Evolutionary conservation across 2,113 vertebrate species (phyloP).

Genomic region (Oncorhynchus tshawytscha): DNA sequence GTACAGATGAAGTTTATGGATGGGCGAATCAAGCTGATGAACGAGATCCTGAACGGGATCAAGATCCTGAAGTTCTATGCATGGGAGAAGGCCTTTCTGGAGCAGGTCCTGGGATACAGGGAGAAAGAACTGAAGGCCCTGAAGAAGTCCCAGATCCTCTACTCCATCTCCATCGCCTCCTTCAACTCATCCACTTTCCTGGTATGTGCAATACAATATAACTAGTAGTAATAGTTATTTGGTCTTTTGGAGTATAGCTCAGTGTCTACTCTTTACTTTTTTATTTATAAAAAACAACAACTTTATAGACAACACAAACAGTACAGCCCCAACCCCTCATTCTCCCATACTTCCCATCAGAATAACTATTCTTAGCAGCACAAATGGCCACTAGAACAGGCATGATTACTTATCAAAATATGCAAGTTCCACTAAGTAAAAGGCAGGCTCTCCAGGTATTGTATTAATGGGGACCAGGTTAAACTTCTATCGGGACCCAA

Average conservation of each 20-base stretch:
- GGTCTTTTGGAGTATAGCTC: not conserved
- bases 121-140: conserved; percentile 83
- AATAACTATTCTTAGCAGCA: too few species aligned
- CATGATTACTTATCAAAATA: too few species aligned
- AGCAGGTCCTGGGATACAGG: conserved; percentile 76
- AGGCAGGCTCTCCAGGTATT: too few species aligned
- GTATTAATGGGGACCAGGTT: too few species aligned
- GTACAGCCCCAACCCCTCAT: too few species aligned
- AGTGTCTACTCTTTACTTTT: not conserved
- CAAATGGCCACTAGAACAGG: too few species aligned
- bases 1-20: conserved; percentile 91
- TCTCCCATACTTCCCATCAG: too few species aligned
- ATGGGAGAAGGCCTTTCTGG: conserved; percentile 89
- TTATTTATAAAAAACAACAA: too few species aligned
- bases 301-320: too few species aligned
- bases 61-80: conserved; percentile 88
- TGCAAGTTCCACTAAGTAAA: too few species aligned
- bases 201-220: conserved; percentile 63
- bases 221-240: not conserved
- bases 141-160: conserved; percentile 86
- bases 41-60: conserved; percentile 81
- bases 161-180: conserved; percentile 88
- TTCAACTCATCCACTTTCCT: conserved; percentile 94
- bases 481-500: too few species aligned
- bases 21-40: conserved; percentile 83